A percentile compares a stretch with the other conserved stretches of the same genome.
Conservation (phyloP, 2,797 vertebrate genomes). For the Lagocephalus sceleratus region DNA sequence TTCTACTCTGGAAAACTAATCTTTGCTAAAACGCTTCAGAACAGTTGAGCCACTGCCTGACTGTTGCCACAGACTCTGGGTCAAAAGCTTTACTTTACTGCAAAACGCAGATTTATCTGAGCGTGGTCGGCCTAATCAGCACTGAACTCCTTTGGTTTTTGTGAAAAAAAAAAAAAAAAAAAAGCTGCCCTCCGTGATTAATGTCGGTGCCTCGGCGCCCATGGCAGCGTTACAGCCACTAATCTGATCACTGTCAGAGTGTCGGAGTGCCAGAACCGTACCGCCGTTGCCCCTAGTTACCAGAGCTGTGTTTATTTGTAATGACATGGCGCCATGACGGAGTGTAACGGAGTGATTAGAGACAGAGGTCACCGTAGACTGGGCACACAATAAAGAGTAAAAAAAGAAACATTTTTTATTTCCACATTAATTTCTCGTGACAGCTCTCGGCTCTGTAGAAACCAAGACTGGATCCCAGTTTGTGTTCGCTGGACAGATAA, state of each 20-base stretch:
- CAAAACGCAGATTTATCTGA: background rate
- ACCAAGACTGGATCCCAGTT: background rate
- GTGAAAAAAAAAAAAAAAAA: background rate
- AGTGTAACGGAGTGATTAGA: conserved; percentile 35
- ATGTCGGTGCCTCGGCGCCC: conserved; percentile 14
- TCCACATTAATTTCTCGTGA: background rate
- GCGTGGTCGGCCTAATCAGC: background rate
- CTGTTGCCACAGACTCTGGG: background rate
- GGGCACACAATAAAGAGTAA: conserved; percentile 7
- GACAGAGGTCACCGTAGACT: conserved; percentile 34
- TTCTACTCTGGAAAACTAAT: background rate
- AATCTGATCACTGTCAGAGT: conserved; percentile 34
- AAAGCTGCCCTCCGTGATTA: conserved; percentile 1
- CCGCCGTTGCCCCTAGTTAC: conserved; percentile 42
- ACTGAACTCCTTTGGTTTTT: background rate
- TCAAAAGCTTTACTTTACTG: background rate
- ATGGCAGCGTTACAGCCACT: conserved; percentile 20
- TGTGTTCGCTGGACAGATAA: background rate
- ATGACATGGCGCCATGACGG: conserved; percentile 43
- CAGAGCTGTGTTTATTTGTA: conserved; percentile 56
- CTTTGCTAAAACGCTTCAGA: background rate
- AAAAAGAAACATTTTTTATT: conserved; percentile 13
- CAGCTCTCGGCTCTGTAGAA: background rate
- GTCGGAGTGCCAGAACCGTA: conserved; percentile 16
- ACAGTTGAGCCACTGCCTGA: background rate